Conservation (phyloP, 1,140 invertebrate species). For the Diorhabda carinulata region DNA sequence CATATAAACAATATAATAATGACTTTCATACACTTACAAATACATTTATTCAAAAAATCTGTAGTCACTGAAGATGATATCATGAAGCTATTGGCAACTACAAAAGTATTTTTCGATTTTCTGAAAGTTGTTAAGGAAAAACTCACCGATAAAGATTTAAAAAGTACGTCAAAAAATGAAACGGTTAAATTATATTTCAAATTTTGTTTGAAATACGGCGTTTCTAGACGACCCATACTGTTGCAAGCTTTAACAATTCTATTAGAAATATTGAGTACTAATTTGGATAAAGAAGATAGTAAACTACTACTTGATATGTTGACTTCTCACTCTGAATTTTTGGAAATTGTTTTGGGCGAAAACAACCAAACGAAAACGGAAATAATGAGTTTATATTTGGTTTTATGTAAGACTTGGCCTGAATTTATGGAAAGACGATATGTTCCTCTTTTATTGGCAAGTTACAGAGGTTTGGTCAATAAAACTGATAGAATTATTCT, state of each 20-base stretch:
- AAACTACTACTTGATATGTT: conserved; percentile 66
- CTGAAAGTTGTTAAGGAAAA: conserved; percentile 39
- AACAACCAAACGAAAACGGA: conserved; percentile 55
- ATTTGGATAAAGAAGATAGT: conserved; percentile 50
- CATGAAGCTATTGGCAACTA: conserved; percentile 46
- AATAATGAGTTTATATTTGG: conserved; percentile 58
- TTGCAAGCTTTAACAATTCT: conserved; percentile 55
- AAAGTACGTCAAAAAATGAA: conserved; percentile 52
- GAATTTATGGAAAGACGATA: conserved; percentile 59
- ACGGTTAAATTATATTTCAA: conserved; percentile 65
- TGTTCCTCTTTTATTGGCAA: conserved; percentile 65
- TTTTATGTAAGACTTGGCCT: conserved; percentile 57
- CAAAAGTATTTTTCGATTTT: conserved; percentile 47
- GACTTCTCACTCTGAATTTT: conserved; percentile 69
- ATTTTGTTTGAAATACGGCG: conserved; percentile 58
- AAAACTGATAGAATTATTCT: conserved; percentile 52
- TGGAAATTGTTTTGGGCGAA: conserved; percentile 59
- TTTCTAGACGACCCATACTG: conserved; percentile 54
- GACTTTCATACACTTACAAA: conserved; percentile 44
- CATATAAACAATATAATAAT: conserved; percentile 32
- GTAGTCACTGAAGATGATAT: conserved; percentile 30
- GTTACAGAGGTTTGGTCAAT: conserved; percentile 64
- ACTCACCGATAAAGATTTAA: conserved; percentile 45
- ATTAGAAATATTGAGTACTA: conserved; percentile 50
- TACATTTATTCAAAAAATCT: conserved; percentile 46